phyloP scores from a whole-genome alignment of 2,797 vertebrate species.

The Chloroceryle amazona region DNA sequence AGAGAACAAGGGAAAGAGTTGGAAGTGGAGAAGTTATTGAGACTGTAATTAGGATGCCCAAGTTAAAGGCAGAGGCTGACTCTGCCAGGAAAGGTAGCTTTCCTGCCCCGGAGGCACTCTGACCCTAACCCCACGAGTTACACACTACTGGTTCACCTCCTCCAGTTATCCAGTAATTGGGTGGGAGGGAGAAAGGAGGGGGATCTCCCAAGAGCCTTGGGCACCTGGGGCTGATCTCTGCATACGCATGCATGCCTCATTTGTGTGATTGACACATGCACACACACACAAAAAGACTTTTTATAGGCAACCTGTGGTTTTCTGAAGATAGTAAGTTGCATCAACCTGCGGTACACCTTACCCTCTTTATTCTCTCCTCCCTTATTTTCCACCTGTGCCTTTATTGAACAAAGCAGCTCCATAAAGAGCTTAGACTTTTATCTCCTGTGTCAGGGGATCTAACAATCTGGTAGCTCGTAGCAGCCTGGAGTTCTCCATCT shows the following conservation, averaged over 20 bases:
- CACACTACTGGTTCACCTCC: background rate
- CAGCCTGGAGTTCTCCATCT: background rate
- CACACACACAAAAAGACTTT: background rate
- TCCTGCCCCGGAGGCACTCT: background rate
- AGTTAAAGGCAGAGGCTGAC: background rate
- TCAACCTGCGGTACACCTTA: background rate
- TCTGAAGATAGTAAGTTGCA: background rate
- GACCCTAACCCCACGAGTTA: background rate
- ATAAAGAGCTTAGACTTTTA: background rate
- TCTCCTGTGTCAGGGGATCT: background rate
- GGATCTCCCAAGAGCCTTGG: background rate
- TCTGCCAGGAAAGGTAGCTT: background rate
- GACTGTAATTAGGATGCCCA: background rate
- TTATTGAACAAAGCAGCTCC: background rate
- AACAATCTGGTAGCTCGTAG: background rate
- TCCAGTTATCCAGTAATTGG: background rate
- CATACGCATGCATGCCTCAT: background rate
- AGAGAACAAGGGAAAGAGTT: background rate
- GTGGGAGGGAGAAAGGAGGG: background rate
- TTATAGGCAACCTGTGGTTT: background rate
- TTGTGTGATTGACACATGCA: background rate
- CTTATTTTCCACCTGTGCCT: background rate
- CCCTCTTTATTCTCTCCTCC: background rate
- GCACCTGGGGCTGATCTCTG: background rate
- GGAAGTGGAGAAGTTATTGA: background rate